These are phyloP conservation scores for Xylocampa areola DNA, from an alignment of 2,888 invertebrate species.

Conservation along the genomic window DNA sequence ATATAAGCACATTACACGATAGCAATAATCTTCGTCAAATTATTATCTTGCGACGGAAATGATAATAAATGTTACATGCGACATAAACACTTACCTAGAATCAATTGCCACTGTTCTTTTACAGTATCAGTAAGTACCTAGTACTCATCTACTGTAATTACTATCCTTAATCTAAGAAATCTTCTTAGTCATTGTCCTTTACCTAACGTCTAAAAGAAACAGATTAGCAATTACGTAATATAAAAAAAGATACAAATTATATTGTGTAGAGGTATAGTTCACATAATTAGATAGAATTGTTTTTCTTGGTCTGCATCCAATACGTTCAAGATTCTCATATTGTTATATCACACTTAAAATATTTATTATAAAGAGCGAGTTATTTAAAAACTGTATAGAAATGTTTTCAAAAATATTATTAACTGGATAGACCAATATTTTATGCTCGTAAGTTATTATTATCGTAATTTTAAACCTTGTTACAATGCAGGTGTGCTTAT, in stretches of 20 bases:
- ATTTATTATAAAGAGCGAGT: constrained; percentile 7
- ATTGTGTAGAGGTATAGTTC: constrained; percentile 19
- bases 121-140: not conserved
- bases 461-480: constrained; percentile 36
- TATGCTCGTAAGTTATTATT: constrained; percentile 22
- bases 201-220: constrained; percentile 10
- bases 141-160: not conserved
- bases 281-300: constrained; percentile 42
- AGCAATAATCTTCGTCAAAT: constrained; percentile 25
- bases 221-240: constrained; percentile 10
- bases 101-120: not conserved
- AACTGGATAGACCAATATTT: constrained; percentile 13
- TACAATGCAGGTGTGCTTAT: constrained; percentile 25
- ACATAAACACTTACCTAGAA: not conserved
- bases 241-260: constrained; percentile 23
- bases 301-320: constrained; percentile 52
- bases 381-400: not conserved
- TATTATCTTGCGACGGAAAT: constrained; percentile 31
- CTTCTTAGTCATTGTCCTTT: not conserved
- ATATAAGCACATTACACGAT: constrained; percentile 21
- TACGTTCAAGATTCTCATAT: constrained; percentile 28
- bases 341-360: constrained; percentile 31
- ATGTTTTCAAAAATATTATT: not conserved
- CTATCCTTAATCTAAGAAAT: not conserved
- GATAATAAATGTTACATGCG: not conserved